Conservation (phyloP, 35 echinoderm and acorn worm species). For the Holothuria glaberrima region DNA sequence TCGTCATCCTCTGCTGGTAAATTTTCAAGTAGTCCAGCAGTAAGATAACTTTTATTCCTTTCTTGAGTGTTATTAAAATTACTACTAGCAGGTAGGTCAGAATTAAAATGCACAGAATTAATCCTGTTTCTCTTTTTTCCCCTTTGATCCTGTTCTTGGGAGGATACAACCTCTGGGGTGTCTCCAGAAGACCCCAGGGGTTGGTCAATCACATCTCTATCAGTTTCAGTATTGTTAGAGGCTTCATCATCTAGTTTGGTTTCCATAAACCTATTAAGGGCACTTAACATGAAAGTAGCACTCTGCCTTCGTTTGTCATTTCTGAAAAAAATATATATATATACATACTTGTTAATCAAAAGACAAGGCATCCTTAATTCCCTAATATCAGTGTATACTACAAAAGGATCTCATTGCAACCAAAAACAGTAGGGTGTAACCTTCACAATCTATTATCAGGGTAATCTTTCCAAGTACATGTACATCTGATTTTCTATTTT, state of each 20-base stretch:
- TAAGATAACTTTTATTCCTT: background rate
- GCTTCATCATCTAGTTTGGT: constrained; percentile 10
- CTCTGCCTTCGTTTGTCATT: constrained; percentile 40
- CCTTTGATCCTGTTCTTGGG: background rate
- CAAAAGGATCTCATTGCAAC: too few relatives aligned
- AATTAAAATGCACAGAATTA: constrained; percentile 21
- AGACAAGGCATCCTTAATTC: too few relatives aligned
- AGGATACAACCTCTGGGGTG: background rate
- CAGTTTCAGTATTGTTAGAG: background rate
- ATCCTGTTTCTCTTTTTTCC: background rate
- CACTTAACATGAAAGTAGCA: constrained; percentile 26
- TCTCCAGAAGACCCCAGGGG: background rate
- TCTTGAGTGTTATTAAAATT: background rate
- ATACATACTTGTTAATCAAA: too few relatives aligned
- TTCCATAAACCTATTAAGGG: constrained; percentile 42
- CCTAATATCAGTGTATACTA: too few relatives aligned
- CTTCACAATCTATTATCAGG: too few relatives aligned
- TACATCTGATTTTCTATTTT: too few relatives aligned
- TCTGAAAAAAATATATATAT: background rate
- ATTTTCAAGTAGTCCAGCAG: background rate
- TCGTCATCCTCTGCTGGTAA: constrained; percentile 3
- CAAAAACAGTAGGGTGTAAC: too few relatives aligned
- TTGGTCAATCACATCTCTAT: background rate
- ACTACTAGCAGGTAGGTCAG: background rate
- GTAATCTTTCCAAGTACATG: too few relatives aligned